Evolutionary conservation across 2,797 vertebrate species (phyloP).

Genomic region (Rhinogobio ventralis): DNA sequence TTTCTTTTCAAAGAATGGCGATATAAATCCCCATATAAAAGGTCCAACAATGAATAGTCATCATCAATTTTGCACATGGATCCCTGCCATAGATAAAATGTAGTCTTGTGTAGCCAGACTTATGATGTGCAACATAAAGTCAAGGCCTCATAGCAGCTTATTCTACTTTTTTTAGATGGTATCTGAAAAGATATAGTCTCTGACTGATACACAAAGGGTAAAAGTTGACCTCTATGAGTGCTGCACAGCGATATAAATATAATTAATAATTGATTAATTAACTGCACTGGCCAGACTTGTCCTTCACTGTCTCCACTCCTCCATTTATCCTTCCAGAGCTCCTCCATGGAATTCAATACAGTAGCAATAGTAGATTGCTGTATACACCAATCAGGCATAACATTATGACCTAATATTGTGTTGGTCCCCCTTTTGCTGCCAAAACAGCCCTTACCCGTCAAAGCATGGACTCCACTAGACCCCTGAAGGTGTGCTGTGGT

Average conservation of each 20-base stretch:
- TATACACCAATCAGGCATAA: not conserved
- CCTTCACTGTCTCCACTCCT: not conserved
- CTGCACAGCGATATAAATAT: not conserved
- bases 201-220: not conserved
- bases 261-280: not conserved
- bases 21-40: conserved; percentile 1
- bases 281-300: not conserved
- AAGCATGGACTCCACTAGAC: too few species aligned
- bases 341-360: not conserved
- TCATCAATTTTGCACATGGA: not conserved
- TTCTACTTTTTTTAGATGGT: not conserved
- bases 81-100: not conserved
- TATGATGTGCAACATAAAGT: not conserved
- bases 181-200: too few species aligned
- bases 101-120: not conserved
- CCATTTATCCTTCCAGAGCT: not conserved
- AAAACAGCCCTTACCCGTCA: too few species aligned
- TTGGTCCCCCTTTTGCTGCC: too few species aligned
- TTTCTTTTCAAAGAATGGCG: not conserved
- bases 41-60: not conserved
- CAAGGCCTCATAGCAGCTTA: not conserved
- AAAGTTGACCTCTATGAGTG: not conserved
- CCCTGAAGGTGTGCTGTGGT: too few species aligned
- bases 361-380: not conserved
- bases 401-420: too few species aligned